These are phyloP conservation scores for Holotrichia oblita DNA, from an alignment of 1,140 invertebrate species.

Conservation along the genomic window DNA sequence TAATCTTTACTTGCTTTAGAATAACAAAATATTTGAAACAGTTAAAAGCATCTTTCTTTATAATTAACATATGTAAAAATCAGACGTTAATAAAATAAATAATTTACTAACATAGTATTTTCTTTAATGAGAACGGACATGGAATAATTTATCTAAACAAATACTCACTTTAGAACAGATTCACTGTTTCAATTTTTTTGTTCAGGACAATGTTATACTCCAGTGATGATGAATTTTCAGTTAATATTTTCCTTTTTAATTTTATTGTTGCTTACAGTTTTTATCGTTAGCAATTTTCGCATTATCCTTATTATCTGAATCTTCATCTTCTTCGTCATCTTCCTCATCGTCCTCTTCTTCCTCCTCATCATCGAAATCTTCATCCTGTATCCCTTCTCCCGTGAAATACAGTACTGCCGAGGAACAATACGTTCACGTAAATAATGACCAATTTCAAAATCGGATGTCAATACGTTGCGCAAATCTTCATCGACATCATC, in stretches of 20 bases:
- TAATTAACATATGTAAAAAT: conserved; percentile 37
- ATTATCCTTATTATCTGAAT: too few species aligned
- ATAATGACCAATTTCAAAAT: conserved; percentile 77
- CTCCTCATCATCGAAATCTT: too few species aligned
- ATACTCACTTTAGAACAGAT: conserved; percentile 25
- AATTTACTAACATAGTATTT: conserved; percentile 38
- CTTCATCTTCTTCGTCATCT: too few species aligned
- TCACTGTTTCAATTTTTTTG: conserved; percentile 17
- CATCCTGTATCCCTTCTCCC: conserved; percentile 76
- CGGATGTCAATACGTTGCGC: conserved; percentile 81
- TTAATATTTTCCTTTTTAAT: too few species aligned
- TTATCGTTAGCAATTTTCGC: too few species aligned
- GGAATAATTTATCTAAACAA: conserved; percentile 36
- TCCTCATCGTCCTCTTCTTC: neutral
- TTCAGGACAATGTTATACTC: too few species aligned
- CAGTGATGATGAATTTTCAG: too few species aligned
- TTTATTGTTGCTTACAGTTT: too few species aligned
- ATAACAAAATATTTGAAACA: conserved; percentile 41
- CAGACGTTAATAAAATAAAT: conserved; percentile 36
- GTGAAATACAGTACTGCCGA: conserved; percentile 94
- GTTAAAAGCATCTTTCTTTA: conserved; percentile 36
- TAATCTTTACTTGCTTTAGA: conserved; percentile 35
- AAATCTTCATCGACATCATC: conserved; percentile 80
- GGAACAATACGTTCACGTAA: conserved; percentile 91
- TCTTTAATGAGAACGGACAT: conserved; percentile 22